Evolutionary conservation across 2,113 vertebrate genomes (phyloP).

Genomic region (Trogon surrucura): DNA sequence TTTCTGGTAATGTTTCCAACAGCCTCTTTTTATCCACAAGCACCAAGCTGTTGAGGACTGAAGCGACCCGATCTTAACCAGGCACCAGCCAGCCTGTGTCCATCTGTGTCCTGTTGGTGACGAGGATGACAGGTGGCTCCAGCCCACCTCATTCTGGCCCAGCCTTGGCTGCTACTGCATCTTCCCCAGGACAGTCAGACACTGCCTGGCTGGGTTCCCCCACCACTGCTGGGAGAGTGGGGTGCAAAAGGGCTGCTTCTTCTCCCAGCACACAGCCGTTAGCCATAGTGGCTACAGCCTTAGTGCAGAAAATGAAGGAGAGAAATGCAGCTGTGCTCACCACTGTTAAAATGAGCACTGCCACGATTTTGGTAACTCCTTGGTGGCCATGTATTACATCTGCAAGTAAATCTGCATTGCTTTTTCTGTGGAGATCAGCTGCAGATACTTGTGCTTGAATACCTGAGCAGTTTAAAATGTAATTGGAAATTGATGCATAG

Average conservation of each 20-base stretch:
- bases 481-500: not conserved
- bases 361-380: accelerated
- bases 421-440: not conserved
- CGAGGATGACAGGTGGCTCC: not conserved
- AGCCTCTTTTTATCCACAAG: not conserved
- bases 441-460: not conserved
- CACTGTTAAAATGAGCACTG: not conserved
- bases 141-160: accelerated
- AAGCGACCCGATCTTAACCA: not conserved
- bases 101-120: not conserved
- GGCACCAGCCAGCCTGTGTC: not conserved
- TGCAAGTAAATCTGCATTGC: not conserved
- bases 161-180: not conserved
- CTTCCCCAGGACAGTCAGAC: not conserved
- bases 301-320: not conserved
- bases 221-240: accelerated
- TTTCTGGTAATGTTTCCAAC: not conserved
- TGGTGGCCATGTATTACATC: no score
- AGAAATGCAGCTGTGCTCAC: not conserved
- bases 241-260: not conserved
- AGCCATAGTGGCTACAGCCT: not conserved
- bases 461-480: not conserved
- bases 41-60: not conserved
- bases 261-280: not conserved
- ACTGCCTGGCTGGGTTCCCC: not conserved